These are phyloP conservation scores for Pantherophis guttatus DNA, from an alignment of 2,113 vertebrate species.

Conservation along the genomic window DNA sequence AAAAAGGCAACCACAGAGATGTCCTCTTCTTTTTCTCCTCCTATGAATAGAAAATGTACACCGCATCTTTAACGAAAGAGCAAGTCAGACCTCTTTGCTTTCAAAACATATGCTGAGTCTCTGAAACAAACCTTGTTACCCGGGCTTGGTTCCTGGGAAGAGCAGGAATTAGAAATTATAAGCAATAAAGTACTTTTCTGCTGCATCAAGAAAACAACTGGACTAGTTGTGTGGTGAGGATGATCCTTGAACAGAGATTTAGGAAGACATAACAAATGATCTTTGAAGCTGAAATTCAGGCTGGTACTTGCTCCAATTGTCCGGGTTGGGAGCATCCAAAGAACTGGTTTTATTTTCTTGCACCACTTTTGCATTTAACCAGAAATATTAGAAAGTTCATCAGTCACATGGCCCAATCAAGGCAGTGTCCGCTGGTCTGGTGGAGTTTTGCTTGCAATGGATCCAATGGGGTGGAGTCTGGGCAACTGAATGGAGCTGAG, in stretches of 20 bases:
- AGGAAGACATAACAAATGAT: not conserved
- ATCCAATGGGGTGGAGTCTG: no score
- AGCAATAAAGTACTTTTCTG: not conserved
- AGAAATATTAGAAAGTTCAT: not conserved
- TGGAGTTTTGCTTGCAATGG: no score
- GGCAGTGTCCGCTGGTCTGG: no score
- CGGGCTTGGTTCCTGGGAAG: not conserved
- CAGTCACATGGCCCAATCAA: no score
- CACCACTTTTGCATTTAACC: not conserved
- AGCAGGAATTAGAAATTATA: not conserved
- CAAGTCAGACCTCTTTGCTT: not conserved
- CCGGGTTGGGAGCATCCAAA: not conserved
- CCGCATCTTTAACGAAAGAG: constrained; percentile 6
- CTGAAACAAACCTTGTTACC: not conserved
- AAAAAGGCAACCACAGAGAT: constrained; percentile 8
- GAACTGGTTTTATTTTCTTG: not conserved
- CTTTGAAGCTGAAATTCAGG: not conserved
- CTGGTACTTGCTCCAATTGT: not conserved
- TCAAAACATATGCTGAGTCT: not conserved
- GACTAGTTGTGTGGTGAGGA: not conserved
- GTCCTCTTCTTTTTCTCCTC: not conserved
- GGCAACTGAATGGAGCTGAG: no score
- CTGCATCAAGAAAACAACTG: not conserved
- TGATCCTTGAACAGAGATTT: not conserved
- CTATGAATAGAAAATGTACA: not conserved